Evolutionary conservation across 2,888 invertebrate species (phyloP).

Genomic region (Alentia gelatinosa): DNA sequence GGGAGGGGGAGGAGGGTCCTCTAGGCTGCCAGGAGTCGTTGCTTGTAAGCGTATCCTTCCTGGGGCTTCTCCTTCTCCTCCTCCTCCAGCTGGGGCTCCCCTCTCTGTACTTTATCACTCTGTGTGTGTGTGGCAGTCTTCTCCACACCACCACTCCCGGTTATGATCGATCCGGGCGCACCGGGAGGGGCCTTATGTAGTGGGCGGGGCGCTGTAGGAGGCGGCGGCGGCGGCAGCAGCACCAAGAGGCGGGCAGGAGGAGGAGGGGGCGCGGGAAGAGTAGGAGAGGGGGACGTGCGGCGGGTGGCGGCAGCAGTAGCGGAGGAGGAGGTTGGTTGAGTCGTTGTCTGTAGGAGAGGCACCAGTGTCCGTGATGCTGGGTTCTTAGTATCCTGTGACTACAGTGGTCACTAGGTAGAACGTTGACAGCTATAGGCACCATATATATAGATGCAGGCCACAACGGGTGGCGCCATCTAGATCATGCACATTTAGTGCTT

Average conservation of each 20-base stretch:
- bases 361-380: too few relatives aligned
- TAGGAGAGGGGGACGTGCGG: not conserved
- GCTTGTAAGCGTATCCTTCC: not conserved
- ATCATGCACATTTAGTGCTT: too few relatives aligned
- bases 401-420: too few relatives aligned
- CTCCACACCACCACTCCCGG: not conserved
- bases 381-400: too few relatives aligned
- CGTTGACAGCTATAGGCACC: too few relatives aligned
- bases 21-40: not conserved
- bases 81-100: not conserved
- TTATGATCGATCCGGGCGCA: conserved; percentile 5
- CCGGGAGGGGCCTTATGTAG: not conserved
- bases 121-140: not conserved
- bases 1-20: not conserved
- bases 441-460: too few relatives aligned
- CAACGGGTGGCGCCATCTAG: too few relatives aligned
- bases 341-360: too few relatives aligned
- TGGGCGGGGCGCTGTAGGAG: not conserved
- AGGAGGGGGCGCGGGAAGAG: not conserved
- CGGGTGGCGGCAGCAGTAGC: not conserved
- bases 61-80: not conserved
- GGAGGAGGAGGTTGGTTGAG: too few relatives aligned
- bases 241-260: not conserved
- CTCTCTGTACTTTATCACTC: too few relatives aligned
- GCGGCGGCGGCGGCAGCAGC: not conserved